Conservation (phyloP, 1,140 invertebrate species). For the Musca domestica region DNA sequence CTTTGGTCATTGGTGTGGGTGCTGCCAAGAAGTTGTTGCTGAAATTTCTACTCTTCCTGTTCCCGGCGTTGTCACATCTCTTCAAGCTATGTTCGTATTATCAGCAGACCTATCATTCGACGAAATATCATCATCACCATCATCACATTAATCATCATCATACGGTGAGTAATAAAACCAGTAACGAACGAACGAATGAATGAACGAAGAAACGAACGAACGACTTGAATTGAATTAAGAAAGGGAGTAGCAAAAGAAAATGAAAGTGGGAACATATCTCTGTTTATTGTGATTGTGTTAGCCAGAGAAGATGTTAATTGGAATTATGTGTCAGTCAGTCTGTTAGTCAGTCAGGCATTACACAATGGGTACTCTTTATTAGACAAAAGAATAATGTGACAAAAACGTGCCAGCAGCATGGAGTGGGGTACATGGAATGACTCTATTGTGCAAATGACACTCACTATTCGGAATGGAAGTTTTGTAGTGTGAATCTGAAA, state of each 20-base stretch:
- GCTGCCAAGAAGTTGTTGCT: conserved; percentile 79
- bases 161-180: conserved; percentile 53
- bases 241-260: not conserved
- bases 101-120: conserved; percentile 65
- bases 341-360: too few species aligned
- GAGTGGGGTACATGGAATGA: not conserved
- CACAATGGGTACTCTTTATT: too few species aligned
- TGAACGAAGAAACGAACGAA: not conserved
- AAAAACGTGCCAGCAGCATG: too few species aligned
- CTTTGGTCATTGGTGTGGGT: conserved; percentile 70
- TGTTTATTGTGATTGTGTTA: not conserved
- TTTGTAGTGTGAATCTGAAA: not conserved
- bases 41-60: conserved; percentile 75
- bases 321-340: too few species aligned
- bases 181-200: not conserved
- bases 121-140: conserved; percentile 79
- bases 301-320: not conserved
- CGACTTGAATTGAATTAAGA: not conserved
- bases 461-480: not conserved
- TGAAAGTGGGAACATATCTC: not conserved
- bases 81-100: conserved; percentile 83
- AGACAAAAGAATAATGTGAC: too few species aligned
- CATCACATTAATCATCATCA: conserved; percentile 69
- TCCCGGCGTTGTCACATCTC: conserved; percentile 75
- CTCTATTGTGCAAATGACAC: not conserved